Evolutionary conservation across 30 jellyfish, hydroid and myxozoan species (phyloP), one percentile per base, ranked within the genome.

Genomic region (Aurelia aurita): DNA sequence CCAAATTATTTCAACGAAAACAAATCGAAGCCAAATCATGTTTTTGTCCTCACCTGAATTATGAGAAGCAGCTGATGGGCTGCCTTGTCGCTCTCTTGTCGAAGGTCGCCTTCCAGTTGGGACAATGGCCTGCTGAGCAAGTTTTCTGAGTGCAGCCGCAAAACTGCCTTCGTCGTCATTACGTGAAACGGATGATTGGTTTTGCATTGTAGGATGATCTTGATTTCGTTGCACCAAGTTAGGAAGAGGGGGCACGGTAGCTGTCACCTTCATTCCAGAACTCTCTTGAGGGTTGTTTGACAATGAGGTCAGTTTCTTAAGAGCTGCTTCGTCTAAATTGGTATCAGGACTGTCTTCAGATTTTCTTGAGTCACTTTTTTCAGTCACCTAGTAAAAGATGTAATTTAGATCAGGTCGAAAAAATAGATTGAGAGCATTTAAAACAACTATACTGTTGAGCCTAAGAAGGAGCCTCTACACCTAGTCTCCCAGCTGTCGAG

Each of bases 181-280:
- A 22, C 87, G 90, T 20, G 89, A 69, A 61, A 77, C 77, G 34
- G 93, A 58, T 7, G 95, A 71, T 74, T 80, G 89, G 81, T 74
- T 74, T 46, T 77, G 91, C 88, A 80, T 67, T 29, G 66, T 65
- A 18, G 84, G 43, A 14, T 47, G 86, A 8, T 90, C 97, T 45
- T 74, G 95, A 64, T 28, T 63, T 58, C 86, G 51, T 87, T 74
- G 87, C 91, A 64, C 83, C 44, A 84, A 32, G 67, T 81, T 91
- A 3, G 91, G 88, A 54, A 91, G 81, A 34, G 98, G 98, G 62
- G 91, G 96, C 74, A 91, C 98, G 1, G 98, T 91, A 77, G 98
- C 98, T 51, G 98, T 91, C 62, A 89, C 96, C 98, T 91, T 91
- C 98, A 91, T 91, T 63, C 91, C 97, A 69, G 69, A 23, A 54